Percentiles rank a stretch among this genome's conserved stretches.
phyloP scores from a whole-genome alignment of 2,888 invertebrate species.

The Drosophila phalerata region DNA sequence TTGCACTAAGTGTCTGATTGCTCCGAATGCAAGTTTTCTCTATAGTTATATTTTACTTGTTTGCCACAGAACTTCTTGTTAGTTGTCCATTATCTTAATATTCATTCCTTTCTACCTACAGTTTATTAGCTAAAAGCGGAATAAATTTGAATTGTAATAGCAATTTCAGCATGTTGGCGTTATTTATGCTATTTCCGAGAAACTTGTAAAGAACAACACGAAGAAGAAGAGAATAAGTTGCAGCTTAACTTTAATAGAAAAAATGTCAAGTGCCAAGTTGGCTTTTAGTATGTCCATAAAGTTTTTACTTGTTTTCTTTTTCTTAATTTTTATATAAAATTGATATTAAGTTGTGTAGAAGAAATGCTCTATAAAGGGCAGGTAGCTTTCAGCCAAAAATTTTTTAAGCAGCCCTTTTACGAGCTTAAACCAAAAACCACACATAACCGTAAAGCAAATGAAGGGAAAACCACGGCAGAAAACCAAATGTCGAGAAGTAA shows the following conservation, averaged over 20 bases:
- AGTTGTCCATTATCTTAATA: neutral
- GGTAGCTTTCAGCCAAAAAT: constrained; percentile 14
- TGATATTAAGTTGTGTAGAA: constrained; percentile 25
- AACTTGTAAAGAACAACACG: constrained; percentile 10
- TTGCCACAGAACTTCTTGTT: neutral
- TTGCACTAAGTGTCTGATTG: neutral
- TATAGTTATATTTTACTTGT: constrained; percentile 13
- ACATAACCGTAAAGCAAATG: constrained; percentile 39
- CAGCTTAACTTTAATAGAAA: constrained; percentile 24
- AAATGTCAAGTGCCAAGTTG: constrained; percentile 36
- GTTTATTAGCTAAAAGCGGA: constrained; percentile 19
- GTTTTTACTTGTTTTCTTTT: neutral
- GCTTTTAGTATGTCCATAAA: constrained; percentile 11
- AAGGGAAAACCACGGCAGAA: constrained; percentile 11
- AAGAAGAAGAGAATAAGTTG: neutral
- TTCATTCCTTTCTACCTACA: neutral
- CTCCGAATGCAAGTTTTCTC: neutral
- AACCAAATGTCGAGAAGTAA: constrained; percentile 45
- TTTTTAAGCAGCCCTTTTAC: constrained; percentile 17
- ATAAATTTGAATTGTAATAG: constrained; percentile 52
- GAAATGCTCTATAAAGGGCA: constrained; percentile 1
- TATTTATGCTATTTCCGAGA: constrained; percentile 15
- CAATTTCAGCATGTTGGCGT: constrained; percentile 30
- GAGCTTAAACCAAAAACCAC: constrained; percentile 25
- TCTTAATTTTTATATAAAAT: constrained; percentile 14